Conservation (phyloP, 2,888 invertebrate genomes). For the Cryptophagus acutangulus region DNA sequence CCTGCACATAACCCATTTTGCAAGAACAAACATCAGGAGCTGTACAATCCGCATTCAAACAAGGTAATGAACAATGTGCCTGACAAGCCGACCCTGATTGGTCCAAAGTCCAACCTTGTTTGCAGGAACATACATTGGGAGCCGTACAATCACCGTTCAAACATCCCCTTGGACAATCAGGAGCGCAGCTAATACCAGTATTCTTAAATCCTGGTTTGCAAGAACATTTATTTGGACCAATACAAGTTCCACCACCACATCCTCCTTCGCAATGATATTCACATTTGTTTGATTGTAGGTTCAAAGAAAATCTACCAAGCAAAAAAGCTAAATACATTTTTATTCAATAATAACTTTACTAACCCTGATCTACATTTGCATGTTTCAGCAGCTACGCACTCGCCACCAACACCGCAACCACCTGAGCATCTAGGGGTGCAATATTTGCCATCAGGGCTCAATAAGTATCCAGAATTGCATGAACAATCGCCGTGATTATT, state of each 20-base stretch:
- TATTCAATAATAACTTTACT: conserved; percentile 26
- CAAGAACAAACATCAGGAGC: conserved; percentile 46
- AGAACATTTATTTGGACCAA: conserved; percentile 50
- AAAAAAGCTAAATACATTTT: conserved; percentile 2
- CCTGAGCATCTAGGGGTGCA: conserved; percentile 58
- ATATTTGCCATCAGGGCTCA: conserved; percentile 55
- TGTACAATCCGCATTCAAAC: conserved; percentile 50
- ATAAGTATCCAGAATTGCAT: conserved; percentile 57
- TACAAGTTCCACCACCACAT: conserved; percentile 47
- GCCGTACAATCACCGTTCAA: conserved; percentile 51
- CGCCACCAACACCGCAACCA: conserved; percentile 53
- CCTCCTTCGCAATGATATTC: conserved; percentile 43
- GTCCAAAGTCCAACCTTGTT: conserved; percentile 37
- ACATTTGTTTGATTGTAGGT: conserved; percentile 39
- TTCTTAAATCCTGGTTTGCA: conserved; percentile 47
- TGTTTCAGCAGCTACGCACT: conserved; percentile 53
- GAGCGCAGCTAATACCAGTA: conserved; percentile 36
- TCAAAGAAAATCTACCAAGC: conserved; percentile 48
- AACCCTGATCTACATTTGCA: conserved; percentile 56
- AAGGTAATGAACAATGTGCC: conserved; percentile 50
- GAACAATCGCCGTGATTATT: conserved; percentile 57
- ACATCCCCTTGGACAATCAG: conserved; percentile 48
- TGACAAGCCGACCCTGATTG: conserved; percentile 39
- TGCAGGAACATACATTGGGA: conserved; percentile 55
- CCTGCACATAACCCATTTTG: conserved; percentile 46